Evolutionary conservation across 2,797 vertebrate species (phyloP).

Genomic region (Danio tinwini): DNA sequence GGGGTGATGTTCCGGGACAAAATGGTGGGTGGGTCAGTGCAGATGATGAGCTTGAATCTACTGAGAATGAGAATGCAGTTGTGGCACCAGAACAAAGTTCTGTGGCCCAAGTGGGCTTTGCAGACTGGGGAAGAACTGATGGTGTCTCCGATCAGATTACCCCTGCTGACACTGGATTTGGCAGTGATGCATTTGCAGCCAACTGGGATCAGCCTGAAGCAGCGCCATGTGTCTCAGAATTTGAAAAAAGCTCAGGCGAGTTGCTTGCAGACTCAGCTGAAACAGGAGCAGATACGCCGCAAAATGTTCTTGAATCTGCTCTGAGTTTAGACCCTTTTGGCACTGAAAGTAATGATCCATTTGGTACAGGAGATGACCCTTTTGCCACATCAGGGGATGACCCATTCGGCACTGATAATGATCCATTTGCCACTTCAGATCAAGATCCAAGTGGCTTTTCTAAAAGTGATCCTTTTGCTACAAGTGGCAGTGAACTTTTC

Average conservation of each 20-base stretch:
- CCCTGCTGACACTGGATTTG: slow-evolving; percentile 22
- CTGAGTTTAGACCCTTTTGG: slow-evolving; percentile 48
- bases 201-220: slow-evolving; percentile 39
- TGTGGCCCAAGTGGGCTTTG: slow-evolving; percentile 37
- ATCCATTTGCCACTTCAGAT: slow-evolving; percentile 40
- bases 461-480: slow-evolving; percentile 29
- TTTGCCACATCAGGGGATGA: slow-evolving; percentile 50
- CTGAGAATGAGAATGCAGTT: slow-evolving; percentile 13
- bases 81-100: slow-evolving; percentile 39
- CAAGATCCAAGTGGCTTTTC: slow-evolving; percentile 30
- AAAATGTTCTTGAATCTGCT: slow-evolving; percentile 38
- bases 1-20: slow-evolving; percentile 68
- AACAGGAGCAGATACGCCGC: background rate
- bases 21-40: slow-evolving; percentile 70
- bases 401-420: slow-evolving; percentile 49
- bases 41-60: slow-evolving; percentile 67
- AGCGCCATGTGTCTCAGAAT: slow-evolving; percentile 8
- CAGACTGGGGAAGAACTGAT: slow-evolving; percentile 34
- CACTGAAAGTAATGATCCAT: slow-evolving; percentile 42
- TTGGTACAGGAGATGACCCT: slow-evolving; percentile 40
- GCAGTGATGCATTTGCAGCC: slow-evolving; percentile 25
- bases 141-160: slow-evolving; percentile 29
- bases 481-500: slow-evolving; percentile 26
- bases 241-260: background rate
- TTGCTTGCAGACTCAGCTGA: slow-evolving; percentile 13